Base-by-base conservation (phyloP, 1,140 invertebrate genomes). In the Coenobita brevimanus region DNA sequence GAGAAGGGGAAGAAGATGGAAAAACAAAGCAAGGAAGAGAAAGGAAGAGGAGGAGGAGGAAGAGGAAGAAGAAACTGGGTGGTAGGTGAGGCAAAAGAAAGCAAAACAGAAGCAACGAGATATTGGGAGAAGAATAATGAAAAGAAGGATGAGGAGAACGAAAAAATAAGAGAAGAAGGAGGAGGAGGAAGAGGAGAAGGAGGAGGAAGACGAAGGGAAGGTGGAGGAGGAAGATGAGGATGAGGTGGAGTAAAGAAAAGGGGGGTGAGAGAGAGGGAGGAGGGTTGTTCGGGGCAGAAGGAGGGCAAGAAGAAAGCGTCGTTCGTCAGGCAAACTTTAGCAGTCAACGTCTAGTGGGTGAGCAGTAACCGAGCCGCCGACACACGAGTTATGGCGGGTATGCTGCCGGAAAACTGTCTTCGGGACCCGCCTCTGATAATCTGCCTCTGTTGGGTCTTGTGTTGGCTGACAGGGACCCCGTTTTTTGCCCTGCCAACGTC, bases 401-500 rank as follows among this genome's bases (percentile, higher is more conserved):
- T 71, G 64, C 43, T 57, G 81, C 81, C 27, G 57, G 46, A 54
- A 43, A 83, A 83, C 41, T 46, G 38, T 8, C 67, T 41, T 3
- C n/a, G 43, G 81, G 69, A 83, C 69, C 69, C 57, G 81, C 54
- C n/a, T 64, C 36, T 33, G 81, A 83, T 83, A 83, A 83, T 83
- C 69, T 83, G 38, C 81, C 54, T n/a, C 64, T 62, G 50, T 43
- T 24, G 64, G 50, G 60, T 13, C n/a, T 46, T 82, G 57, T 82
- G 80, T 69, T 38, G 38, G n/a, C n/a, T n/a, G n/a, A n/a, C n/a
- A n/a, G n/a, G n/a, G n/a, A n/a, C n/a, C n/a, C n/a, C n/a, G n/a
- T n/a, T n/a, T n/a, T n/a, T n/a, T 41, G 38, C 41, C 36, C 27
- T 69, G 38, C 38, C 80, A 64, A 62, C 64, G 60, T 24, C 60